Conservation (phyloP, 2,113 vertebrate genomes). For the Phyllostomus discolor region DNA sequence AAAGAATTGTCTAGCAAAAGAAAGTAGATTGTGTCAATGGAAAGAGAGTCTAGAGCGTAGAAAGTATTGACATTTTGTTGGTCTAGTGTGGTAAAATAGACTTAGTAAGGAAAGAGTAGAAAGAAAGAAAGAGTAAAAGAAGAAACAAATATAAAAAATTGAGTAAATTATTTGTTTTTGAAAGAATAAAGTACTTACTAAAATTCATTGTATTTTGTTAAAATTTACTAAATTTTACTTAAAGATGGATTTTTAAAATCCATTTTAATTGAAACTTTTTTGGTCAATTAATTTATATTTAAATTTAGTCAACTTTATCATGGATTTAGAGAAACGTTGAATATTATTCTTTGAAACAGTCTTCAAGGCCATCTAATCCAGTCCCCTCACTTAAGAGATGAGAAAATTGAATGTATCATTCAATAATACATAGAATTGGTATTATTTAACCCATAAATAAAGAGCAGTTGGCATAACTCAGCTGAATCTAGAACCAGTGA, state of each 20-base stretch:
- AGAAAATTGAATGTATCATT: not conserved
- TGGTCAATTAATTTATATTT: not conserved
- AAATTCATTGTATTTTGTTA: not conserved
- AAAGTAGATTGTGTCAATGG: not conserved
- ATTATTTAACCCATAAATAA: not conserved
- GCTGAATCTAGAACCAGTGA: not conserved
- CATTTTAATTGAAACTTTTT: not conserved
- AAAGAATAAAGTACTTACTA: not conserved
- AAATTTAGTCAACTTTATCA: not conserved
- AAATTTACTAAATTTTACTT: not conserved
- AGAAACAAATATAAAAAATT: not conserved
- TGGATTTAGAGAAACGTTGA: not conserved
- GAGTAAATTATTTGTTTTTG: not conserved
- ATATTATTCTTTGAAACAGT: not conserved
- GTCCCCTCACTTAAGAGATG: not conserved
- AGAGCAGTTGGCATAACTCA: not conserved
- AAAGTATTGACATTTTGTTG: not conserved
- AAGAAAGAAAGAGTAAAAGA: not conserved
- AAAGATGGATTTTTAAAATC: constrained; percentile 25
- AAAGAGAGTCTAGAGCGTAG: not conserved
- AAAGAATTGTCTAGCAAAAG: not conserved
- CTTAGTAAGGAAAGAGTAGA: not conserved
- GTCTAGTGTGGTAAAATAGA: not conserved
- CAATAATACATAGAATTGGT: not conserved
- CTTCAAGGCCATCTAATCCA: not conserved